Conservation (phyloP, 2,797 vertebrate genomes). For the Hippoglossus hippoglossus region DNA sequence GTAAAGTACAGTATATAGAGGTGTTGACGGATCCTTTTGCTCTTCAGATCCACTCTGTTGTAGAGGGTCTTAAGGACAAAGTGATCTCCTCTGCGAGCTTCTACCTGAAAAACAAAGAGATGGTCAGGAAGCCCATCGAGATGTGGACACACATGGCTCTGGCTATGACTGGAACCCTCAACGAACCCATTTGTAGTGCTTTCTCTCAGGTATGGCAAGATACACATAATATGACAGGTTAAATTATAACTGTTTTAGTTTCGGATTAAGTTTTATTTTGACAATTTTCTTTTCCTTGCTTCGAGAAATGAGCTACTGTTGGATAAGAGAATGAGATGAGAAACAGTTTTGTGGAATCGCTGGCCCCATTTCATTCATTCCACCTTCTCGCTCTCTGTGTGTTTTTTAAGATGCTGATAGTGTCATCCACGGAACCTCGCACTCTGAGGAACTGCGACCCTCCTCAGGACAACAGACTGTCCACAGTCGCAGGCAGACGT, state of each 20-base stretch:
- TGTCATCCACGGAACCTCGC: slow-evolving; percentile 79
- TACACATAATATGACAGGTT: no score
- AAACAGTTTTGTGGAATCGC: no score
- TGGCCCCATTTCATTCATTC: not conserved
- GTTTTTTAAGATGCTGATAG: slow-evolving; percentile 73
- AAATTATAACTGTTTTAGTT: not conserved
- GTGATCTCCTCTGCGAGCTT: slow-evolving; percentile 37
- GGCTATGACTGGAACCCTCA: slow-evolving; percentile 59
- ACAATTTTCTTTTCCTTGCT: no score
- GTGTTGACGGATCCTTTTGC: not conserved
- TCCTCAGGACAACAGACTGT: slow-evolving; percentile 16
- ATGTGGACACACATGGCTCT: slow-evolving; percentile 75
- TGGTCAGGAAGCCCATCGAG: slow-evolving; percentile 66
- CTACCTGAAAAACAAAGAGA: slow-evolving; percentile 44
- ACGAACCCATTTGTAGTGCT: slow-evolving; percentile 63
- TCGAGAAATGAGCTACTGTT: no score
- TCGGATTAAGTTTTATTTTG: not conserved
- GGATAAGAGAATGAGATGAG: no score
- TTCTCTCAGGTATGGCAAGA: slow-evolving; percentile 73
- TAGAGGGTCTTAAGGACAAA: slow-evolving; percentile 68
- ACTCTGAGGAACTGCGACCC: slow-evolving; percentile 69
- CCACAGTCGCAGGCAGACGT: not conserved
- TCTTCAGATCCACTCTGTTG: slow-evolving; percentile 62
- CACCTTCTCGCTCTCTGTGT: not conserved
- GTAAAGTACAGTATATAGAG: not conserved